phyloP scores from a whole-genome alignment of 1,140 invertebrate genomes.

The Drosophila varians region DNA sequence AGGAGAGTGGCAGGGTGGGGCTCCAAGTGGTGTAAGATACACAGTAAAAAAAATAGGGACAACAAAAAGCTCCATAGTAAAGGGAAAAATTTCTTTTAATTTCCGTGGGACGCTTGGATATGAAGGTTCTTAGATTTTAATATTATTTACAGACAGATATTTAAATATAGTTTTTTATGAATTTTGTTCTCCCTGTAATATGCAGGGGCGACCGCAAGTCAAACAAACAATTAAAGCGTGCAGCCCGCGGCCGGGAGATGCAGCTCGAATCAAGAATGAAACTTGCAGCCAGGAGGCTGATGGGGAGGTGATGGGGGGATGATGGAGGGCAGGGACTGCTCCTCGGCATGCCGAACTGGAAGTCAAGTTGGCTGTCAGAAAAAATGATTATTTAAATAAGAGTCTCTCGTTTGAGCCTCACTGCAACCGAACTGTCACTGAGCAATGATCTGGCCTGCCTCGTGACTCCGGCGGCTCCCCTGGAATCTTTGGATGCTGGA shows the following conservation, averaged over 20 bases:
- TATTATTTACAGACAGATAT: not conserved
- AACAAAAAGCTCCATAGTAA: not conserved
- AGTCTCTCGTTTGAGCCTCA: conserved; percentile 66
- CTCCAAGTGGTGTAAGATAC: not conserved
- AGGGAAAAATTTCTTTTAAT: too few species aligned
- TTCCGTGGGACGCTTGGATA: too few species aligned
- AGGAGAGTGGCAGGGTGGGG: conserved; percentile 13
- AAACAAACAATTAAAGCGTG: conserved; percentile 80
- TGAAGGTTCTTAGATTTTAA: too few species aligned
- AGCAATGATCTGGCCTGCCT: conserved; percentile 42
- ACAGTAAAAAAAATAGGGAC: conserved; percentile 1
- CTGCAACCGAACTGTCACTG: conserved; percentile 80
- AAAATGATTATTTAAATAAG: conserved; percentile 84
- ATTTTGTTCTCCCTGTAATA: conserved; percentile 16
- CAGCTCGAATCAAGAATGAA: conserved; percentile 57
- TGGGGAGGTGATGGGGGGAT: too few species aligned
- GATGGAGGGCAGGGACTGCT: conserved; percentile 19
- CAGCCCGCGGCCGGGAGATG: conserved; percentile 43
- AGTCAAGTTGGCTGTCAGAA: conserved; percentile 83
- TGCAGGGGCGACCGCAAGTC: conserved; percentile 60
- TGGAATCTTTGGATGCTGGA: conserved; percentile 28
- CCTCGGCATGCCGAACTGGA: conserved; percentile 76
- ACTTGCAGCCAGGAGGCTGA: conserved; percentile 26
- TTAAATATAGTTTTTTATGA: not conserved
- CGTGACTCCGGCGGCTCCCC: conserved; percentile 26